Conservation (phyloP, 2,888 invertebrate species). For the Ormyrus nitidulus region DNA sequence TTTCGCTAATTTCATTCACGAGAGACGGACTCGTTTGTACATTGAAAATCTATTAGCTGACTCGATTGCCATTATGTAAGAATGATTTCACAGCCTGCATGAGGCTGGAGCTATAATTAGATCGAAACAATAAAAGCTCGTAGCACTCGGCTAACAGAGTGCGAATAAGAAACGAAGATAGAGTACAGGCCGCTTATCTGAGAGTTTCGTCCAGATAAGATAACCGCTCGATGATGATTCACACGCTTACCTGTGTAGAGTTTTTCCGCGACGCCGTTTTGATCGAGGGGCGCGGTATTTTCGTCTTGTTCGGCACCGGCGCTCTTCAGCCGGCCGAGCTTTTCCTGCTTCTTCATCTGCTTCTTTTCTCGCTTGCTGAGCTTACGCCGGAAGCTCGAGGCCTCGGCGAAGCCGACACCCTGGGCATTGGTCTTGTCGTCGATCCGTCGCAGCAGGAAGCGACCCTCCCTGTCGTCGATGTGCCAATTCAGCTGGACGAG, state of each 20-base stretch:
- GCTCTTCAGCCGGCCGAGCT: slow-evolving; percentile 87
- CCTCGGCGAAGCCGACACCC: slow-evolving; percentile 83
- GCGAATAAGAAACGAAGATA: not conserved
- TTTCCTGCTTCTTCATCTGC: slow-evolving; percentile 96
- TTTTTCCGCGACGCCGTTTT: slow-evolving; percentile 91
- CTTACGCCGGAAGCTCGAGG: slow-evolving; percentile 92
- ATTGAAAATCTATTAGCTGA: no score
- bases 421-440: slow-evolving; percentile 87
- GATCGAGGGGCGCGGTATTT: slow-evolving; percentile 80
- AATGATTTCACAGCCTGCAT: not conserved
- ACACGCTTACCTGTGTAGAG: slow-evolving; percentile 85
- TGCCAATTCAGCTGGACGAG: slow-evolving; percentile 99
- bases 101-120: slow-evolving; percentile 4
- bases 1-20: no score
- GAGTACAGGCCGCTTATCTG: slow-evolving; percentile 4
- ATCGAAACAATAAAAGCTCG: not conserved
- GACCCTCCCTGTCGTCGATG: slow-evolving; percentile 97
- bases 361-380: slow-evolving; percentile 98
- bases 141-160: not conserved
- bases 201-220: slow-evolving; percentile 8
- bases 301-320: slow-evolving; percentile 77
- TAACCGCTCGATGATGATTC: slow-evolving; percentile 46
- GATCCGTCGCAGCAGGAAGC: slow-evolving; percentile 94
- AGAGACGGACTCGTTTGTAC: no score
- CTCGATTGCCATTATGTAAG: not conserved